Percentiles rank a stretch among this genome's conserved stretches.
Conservation (phyloP, 2,888 invertebrate genomes). For the Melanostoma mellinum region DNA sequence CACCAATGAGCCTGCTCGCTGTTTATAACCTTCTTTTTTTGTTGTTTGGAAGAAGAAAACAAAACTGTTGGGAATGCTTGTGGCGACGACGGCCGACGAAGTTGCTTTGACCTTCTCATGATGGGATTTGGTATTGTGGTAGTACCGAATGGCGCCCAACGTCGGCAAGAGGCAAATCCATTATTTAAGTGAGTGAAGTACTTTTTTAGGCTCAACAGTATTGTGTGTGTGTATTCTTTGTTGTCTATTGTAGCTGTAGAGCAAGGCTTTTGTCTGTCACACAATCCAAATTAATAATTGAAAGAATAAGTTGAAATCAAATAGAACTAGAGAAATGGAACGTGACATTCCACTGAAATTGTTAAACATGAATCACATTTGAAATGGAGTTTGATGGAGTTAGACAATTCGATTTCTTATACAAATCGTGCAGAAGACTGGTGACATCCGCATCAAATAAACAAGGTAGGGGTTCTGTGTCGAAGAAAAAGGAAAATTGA, state of each 20-base stretch:
- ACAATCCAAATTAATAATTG: conserved; percentile 53
- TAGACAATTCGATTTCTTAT: no score
- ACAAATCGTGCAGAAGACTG: no score
- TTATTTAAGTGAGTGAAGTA: conserved; percentile 44
- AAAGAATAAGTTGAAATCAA: conserved; percentile 5
- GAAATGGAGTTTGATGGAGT: not conserved
- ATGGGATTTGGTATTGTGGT: not conserved
- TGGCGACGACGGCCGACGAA: conserved; percentile 12
- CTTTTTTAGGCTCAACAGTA: conserved; percentile 36
- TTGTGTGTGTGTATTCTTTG: not conserved
- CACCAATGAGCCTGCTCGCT: conserved; percentile 18
- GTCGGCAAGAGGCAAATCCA: conserved; percentile 24
- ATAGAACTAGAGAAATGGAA: conserved; percentile 15
- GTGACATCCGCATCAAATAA: no score
- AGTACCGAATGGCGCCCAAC: conserved; percentile 10
- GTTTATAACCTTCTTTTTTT: conserved; percentile 1
- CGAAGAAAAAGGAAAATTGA: no score
- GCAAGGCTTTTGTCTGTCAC: conserved; percentile 26
- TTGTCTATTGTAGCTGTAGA: not conserved
- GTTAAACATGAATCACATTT: conserved; percentile 1
- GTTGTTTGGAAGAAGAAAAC: not conserved
- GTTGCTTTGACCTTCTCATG: conserved; percentile 36
- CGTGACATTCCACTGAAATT: conserved; percentile 41
- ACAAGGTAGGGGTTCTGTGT: no score
- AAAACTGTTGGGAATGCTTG: conserved; percentile 3